Conservation (phyloP, 1,140 invertebrate species). For the Drosophila virilis region DNA sequence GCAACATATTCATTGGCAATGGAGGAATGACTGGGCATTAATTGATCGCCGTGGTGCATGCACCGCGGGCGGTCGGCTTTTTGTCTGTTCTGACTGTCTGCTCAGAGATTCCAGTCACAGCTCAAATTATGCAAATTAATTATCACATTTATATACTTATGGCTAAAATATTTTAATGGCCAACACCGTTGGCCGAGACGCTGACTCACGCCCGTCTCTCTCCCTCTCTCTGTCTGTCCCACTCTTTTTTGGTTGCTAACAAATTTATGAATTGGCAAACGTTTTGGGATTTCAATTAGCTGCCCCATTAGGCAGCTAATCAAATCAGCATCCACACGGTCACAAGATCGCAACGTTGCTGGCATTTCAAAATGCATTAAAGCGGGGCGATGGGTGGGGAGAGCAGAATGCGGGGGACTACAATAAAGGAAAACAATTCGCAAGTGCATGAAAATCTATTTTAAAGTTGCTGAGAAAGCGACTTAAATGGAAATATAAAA, state of each 20-base stretch:
- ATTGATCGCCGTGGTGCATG: slow-evolving; percentile 45
- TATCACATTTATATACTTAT: slow-evolving; percentile 58
- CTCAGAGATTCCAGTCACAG: slow-evolving; percentile 18
- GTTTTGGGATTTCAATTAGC: slow-evolving; percentile 54
- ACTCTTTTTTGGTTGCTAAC: neutral
- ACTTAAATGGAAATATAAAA: slow-evolving; percentile 19
- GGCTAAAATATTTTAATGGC: slow-evolving; percentile 67
- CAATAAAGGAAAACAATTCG: slow-evolving; percentile 7
- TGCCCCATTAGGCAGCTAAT: slow-evolving; percentile 37
- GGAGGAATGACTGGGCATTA: slow-evolving; percentile 53
- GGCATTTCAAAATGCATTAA: slow-evolving; percentile 26
- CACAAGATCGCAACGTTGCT: slow-evolving; percentile 53
- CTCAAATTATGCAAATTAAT: slow-evolving; percentile 76
- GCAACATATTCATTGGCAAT: slow-evolving; percentile 67
- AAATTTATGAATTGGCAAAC: slow-evolving; percentile 75
- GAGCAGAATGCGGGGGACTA: neutral
- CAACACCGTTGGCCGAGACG: slow-evolving; percentile 14
- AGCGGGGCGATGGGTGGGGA: neutral
- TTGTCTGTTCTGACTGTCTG: neutral
- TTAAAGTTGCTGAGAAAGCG: slow-evolving; percentile 3
- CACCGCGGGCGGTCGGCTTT: slow-evolving; percentile 59
- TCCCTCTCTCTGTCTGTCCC: neutral
- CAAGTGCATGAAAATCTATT: slow-evolving; percentile 33
- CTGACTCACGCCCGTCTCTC: slow-evolving; percentile 32
- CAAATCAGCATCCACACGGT: slow-evolving; percentile 64